Percentiles rank a stretch among this genome's conserved stretches.
phyloP scores from a whole-genome alignment of 2,113 vertebrate genomes.

The Aegithalos caudatus region DNA sequence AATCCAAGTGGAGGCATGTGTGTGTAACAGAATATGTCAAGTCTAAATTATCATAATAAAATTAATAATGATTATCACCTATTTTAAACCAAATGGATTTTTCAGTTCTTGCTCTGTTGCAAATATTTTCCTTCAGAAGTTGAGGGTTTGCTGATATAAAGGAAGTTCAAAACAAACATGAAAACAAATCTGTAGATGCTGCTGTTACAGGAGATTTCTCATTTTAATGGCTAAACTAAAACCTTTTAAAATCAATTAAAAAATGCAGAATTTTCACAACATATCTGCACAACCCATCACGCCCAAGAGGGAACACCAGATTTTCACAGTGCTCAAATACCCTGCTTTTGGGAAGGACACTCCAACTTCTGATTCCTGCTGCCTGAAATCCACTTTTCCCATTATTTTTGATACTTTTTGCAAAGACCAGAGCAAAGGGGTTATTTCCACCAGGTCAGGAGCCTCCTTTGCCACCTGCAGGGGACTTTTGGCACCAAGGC shows the following conservation, averaged over 20 bases:
- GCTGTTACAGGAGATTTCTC: background rate
- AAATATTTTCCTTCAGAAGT: background rate
- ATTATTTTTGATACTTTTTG: fast-evolving
- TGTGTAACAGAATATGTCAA: background rate
- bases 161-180: background rate
- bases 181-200: fast-evolving
- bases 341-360: background rate
- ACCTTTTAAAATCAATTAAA: background rate
- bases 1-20: background rate
- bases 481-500: background rate
- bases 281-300: background rate
- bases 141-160: fast-evolving
- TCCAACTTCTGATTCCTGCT: background rate
- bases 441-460: no score
- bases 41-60: background rate
- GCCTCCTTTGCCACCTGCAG: fast-evolving
- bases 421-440: background rate
- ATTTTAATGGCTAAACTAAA: background rate
- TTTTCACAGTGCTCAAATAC: fast-evolving
- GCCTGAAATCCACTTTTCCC: background rate
- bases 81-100: background rate
- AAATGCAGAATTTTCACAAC: background rate
- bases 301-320: background rate
- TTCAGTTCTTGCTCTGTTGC: background rate
- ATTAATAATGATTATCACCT: background rate